Evolutionary conservation across 2,113 vertebrate genomes (phyloP).

Genomic region (Pelecanoides urinatrix): DNA sequence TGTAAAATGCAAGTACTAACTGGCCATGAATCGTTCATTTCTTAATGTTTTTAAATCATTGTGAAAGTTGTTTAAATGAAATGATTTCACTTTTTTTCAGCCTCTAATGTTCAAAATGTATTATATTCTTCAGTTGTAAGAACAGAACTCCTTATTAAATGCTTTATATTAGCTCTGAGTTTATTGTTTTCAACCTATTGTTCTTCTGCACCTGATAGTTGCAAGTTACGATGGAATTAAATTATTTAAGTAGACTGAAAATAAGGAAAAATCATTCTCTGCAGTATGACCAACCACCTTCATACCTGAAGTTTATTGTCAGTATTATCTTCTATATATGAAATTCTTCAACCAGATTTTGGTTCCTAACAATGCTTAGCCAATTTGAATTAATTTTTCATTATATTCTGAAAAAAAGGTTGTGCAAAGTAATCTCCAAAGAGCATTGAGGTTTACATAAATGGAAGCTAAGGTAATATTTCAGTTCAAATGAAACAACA

Average conservation of each 20-base stretch:
- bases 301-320: not conserved
- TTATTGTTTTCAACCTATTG: not conserved
- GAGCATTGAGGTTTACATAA: constrained; percentile 15
- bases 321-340: not conserved
- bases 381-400: constrained; percentile 43
- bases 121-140: not conserved
- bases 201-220: not conserved
- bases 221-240: not conserved
- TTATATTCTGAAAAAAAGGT: not conserved
- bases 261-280: not conserved
- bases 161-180: not conserved
- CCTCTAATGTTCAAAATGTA: not conserved
- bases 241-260: not conserved
- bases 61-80: not conserved
- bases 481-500: constrained; percentile 28
- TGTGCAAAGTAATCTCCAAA: constrained; percentile 2
- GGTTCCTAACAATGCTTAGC: not conserved
- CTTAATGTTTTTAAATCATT: not conserved
- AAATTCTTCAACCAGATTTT: not conserved
- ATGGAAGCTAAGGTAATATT: constrained; percentile 8
- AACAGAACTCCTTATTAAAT: not conserved
- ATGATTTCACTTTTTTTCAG: not conserved
- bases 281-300: not conserved
- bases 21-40: not conserved
- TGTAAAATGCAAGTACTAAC: not conserved